Evolutionary conservation across 53 echinoderm and acorn worm genomes (phyloP).

Genomic region (Holothuria scabra): DNA sequence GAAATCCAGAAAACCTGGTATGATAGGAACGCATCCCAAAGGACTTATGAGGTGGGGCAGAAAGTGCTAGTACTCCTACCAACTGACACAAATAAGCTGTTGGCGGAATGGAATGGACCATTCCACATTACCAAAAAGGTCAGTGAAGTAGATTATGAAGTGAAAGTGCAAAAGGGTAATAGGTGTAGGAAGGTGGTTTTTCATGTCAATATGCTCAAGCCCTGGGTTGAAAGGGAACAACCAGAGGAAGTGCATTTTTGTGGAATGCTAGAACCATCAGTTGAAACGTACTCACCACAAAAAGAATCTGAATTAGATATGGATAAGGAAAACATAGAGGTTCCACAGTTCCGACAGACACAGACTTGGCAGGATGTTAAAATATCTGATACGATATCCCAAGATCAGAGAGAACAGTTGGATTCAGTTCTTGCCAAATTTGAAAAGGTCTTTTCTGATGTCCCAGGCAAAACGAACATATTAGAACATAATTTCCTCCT

Average conservation of each 20-base stretch:
- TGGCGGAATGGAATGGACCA: slow-evolving; percentile 43
- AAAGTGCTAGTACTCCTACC: slow-evolving; percentile 38
- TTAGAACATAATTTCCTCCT: slow-evolving; percentile 42
- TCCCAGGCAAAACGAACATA: slow-evolving; percentile 26
- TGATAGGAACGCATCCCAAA: slow-evolving; percentile 6
- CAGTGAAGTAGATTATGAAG: slow-evolving; percentile 38
- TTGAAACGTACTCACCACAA: neutral
- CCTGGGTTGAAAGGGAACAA: slow-evolving; percentile 34
- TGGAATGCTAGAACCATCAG: neutral
- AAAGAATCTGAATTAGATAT: neutral
- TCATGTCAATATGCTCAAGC: slow-evolving; percentile 59
- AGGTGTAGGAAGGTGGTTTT: slow-evolving; percentile 42
- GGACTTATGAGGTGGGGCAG: slow-evolving; percentile 6
- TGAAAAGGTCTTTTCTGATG: slow-evolving; percentile 17
- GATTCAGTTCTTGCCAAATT: slow-evolving; percentile 7
- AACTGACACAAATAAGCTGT: slow-evolving; percentile 33
- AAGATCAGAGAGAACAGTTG: slow-evolving; percentile 8
- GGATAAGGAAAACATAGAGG: slow-evolving; percentile 9
- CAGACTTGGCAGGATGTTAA: slow-evolving; percentile 36
- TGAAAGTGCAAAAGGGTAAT: slow-evolving; percentile 21
- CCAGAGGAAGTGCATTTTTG: neutral
- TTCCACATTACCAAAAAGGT: neutral
- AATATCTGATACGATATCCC: slow-evolving; percentile 14
- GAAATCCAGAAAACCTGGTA: slow-evolving; percentile 23
- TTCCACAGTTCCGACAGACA: slow-evolving; percentile 9